Percentiles rank a stretch among this genome's conserved stretches.
phyloP scores from a whole-genome alignment of 2,797 vertebrate species.

The Rhinatrema bivittatum region DNA sequence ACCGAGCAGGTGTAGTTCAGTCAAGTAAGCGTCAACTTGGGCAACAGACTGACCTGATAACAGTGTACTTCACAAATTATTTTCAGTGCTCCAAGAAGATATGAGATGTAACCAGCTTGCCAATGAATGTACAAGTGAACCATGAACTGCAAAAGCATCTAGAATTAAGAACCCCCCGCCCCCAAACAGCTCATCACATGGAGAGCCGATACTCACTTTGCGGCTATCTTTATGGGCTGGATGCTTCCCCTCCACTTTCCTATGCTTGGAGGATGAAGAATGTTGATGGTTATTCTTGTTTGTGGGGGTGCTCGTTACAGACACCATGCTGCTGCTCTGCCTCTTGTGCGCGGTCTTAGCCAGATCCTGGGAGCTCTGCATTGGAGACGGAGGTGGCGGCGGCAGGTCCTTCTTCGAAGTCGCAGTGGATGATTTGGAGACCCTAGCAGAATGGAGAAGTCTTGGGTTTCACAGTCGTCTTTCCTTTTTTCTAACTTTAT shows the following conservation, averaged over 20 bases:
- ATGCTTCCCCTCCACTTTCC: constrained; percentile 53
- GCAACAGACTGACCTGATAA: no score
- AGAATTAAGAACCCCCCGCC: no score
- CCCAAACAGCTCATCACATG: no score
- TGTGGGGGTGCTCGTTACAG: constrained; percentile 18
- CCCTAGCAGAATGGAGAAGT: constrained; percentile 19
- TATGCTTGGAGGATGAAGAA: constrained; percentile 52
- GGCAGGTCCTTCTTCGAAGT: constrained; percentile 46
- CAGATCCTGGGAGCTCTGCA: constrained; percentile 32
- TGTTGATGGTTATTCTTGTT: constrained; percentile 34
- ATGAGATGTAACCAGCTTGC: no score
- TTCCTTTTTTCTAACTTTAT: no score
- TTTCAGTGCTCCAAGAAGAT: no score
- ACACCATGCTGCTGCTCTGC: constrained; percentile 13
- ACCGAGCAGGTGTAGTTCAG: no score
- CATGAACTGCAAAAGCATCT: no score
- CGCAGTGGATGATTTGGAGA: constrained; percentile 34
- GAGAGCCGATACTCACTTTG: constrained; percentile 51
- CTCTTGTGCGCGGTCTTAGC: constrained; percentile 48
- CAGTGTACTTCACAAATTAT: no score
- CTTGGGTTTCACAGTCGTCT: not conserved
- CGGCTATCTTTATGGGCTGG: constrained; percentile 27
- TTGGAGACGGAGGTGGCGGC: constrained; percentile 7
- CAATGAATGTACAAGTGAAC: no score
- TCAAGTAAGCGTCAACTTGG: no score